Percentiles rank a stretch among this genome's conserved stretches.
Conservation (phyloP, 2,113 vertebrate species). For the Indicator indicator region DNA sequence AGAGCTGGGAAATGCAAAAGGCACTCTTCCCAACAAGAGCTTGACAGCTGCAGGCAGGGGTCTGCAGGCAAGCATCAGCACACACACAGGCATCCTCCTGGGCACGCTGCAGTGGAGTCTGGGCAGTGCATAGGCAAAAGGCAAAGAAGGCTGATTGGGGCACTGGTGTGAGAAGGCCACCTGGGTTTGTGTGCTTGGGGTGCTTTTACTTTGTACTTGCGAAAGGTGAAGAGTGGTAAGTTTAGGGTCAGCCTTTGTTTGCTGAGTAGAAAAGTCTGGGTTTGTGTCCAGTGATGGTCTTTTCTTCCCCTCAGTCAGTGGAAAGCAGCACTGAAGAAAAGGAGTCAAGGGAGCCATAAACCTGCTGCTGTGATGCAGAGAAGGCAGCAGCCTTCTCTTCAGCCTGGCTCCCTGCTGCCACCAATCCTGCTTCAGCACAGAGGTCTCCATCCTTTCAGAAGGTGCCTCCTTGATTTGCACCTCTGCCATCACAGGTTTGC, state of each 20-base stretch:
- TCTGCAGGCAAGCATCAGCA: background rate
- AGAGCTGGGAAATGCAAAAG: background rate
- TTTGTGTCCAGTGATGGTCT: background rate
- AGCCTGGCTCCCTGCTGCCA: background rate
- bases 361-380: background rate
- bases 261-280: background rate
- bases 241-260: background rate
- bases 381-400: background rate
- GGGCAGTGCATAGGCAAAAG: background rate
- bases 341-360: background rate
- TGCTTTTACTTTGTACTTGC: background rate
- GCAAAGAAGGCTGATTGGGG: background rate
- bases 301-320: background rate
- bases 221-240: background rate
- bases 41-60: background rate
- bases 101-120: background rate
- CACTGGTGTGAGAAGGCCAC: background rate
- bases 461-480: background rate
- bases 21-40: background rate
- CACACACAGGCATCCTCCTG: background rate
- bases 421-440: background rate
- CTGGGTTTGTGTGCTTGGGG: background rate
- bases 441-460: background rate
- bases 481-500: background rate
- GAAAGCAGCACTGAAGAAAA: background rate